Conservation (phyloP, 1,140 invertebrate genomes). For the Centruroides sculpturatus region DNA sequence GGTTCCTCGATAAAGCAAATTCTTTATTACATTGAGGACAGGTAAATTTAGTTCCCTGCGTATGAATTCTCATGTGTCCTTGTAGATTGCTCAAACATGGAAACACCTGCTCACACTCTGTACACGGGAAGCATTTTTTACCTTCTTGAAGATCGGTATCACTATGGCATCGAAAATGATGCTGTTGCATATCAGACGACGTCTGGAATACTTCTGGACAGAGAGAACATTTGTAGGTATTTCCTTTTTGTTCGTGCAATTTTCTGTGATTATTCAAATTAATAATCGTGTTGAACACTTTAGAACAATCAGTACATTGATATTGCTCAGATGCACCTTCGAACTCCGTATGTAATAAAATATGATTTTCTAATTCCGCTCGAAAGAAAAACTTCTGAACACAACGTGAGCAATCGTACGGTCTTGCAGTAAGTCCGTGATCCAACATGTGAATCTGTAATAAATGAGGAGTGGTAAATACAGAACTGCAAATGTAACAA, state of each 20-base stretch:
- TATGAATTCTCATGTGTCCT: conserved; percentile 27
- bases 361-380: conserved; percentile 76
- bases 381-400: conserved; percentile 78
- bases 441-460: conserved; percentile 67
- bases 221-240: conserved; percentile 21
- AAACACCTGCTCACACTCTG: conserved; percentile 28
- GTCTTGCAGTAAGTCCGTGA: conserved; percentile 58
- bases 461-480: conserved; percentile 63
- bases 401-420: conserved; percentile 74
- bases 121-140: conserved; percentile 14
- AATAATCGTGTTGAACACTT: neutral
- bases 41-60: conserved; percentile 17
- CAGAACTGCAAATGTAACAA: conserved; percentile 73
- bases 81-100: conserved; percentile 26
- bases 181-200: conserved; percentile 22
- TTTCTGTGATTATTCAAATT: neutral
- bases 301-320: neutral
- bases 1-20: conserved; percentile 14
- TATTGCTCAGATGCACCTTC: neutral
- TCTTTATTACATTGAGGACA: conserved; percentile 20
- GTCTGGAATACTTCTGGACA: conserved; percentile 19
- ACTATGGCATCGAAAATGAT: conserved; percentile 24
- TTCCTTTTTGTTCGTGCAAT: conserved; percentile 18
- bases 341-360: conserved; percentile 2
- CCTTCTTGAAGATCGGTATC: conserved; percentile 4